Percentiles rank a stretch among this genome's conserved stretches.
These are phyloP conservation scores for Nymphalis polychloros DNA, from an alignment of 2,888 invertebrate species.

Conservation along the genomic window DNA sequence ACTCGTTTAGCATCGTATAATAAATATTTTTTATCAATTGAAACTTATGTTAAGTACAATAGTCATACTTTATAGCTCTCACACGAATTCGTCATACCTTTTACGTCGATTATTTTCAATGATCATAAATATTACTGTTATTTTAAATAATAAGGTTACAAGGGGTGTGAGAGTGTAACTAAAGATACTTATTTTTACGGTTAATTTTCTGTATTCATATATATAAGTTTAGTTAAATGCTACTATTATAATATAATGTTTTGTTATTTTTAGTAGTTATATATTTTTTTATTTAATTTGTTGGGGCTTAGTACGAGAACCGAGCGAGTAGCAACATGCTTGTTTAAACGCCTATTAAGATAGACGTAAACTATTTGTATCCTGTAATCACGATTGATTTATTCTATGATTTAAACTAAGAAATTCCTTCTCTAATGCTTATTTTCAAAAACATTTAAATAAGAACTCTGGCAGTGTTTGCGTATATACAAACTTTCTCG, in stretches of 20 bases:
- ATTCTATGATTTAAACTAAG: too few relatives aligned
- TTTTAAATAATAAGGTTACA: slow-evolving; percentile 42
- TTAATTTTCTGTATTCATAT: not conserved
- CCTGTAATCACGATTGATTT: too few relatives aligned
- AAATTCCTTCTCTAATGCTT: too few relatives aligned
- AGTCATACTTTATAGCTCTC: slow-evolving; percentile 60
- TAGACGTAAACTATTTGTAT: too few relatives aligned
- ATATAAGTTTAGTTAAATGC: not conserved
- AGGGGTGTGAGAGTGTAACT: slow-evolving; percentile 43
- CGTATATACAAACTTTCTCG: too few relatives aligned
- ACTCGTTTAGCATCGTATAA: slow-evolving; percentile 51
- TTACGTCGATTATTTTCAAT: slow-evolving; percentile 66
- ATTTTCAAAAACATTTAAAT: too few relatives aligned
- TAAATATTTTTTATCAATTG: slow-evolving; percentile 68
- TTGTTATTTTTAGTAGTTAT: too few relatives aligned
- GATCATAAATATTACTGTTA: slow-evolving; percentile 37
- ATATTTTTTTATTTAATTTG: too few relatives aligned
- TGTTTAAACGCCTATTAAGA: too few relatives aligned
- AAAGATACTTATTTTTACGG: slow-evolving; percentile 35
- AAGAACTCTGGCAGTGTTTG: too few relatives aligned
- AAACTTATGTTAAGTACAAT: slow-evolving; percentile 47
- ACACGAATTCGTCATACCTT: slow-evolving; percentile 67
- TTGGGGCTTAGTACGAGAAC: too few relatives aligned
- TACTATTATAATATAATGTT: not conserved
- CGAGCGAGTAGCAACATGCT: too few relatives aligned